Evolutionary conservation across 2,888 invertebrate genomes (phyloP).

Genomic region (Plebejus anna): DNA sequence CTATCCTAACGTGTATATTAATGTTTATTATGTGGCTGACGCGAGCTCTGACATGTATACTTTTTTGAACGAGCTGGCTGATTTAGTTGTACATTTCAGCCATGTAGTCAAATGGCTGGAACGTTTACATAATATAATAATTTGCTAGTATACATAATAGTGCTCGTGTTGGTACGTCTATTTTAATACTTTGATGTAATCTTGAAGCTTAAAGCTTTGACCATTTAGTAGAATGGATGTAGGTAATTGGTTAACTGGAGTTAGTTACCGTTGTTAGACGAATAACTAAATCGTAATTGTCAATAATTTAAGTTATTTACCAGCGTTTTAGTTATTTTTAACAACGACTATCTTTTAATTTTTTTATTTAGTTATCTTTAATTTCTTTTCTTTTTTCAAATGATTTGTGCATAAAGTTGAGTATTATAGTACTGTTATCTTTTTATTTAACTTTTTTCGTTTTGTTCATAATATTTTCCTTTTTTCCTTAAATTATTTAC

Average conservation of each 20-base stretch:
- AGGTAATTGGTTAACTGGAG: background rate
- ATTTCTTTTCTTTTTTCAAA: background rate
- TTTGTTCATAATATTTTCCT: background rate
- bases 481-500: constrained; percentile 3
- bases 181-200: constrained; percentile 8
- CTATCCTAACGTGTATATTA: constrained; percentile 34
- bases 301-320: constrained; percentile 13
- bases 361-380: background rate
- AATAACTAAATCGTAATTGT: constrained; percentile 1
- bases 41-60: background rate
- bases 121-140: background rate
- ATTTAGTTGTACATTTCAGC: background rate
- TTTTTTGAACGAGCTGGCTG: background rate
- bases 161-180: background rate
- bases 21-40: constrained; percentile 1
- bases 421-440: background rate
- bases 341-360: background rate
- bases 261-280: constrained; percentile 14
- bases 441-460: background rate
- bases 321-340: background rate
- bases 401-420: background rate
- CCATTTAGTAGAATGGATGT: background rate
- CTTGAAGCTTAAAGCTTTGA: constrained; percentile 15
- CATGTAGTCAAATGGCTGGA: background rate
- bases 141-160: background rate